Evolutionary conservation across 2,113 vertebrate species (phyloP), one percentile per base, ranked within the genome.

Genomic region (Stigmatopora nigra): DNA sequence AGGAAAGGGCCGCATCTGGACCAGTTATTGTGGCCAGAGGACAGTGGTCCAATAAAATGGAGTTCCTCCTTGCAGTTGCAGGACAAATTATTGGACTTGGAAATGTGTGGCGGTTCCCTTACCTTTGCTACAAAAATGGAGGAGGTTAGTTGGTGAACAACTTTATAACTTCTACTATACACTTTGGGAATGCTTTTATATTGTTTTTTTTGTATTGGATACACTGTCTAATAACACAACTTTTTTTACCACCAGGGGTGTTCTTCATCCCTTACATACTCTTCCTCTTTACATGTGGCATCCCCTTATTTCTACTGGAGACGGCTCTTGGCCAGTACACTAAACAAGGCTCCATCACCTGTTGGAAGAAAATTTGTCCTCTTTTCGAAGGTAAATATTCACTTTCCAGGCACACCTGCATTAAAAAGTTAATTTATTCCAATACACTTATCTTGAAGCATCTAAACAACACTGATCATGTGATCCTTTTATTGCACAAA

Each of bases 101-200:
- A 77, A 92, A 92, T 62, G 89, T 92, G 60, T 92, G 91, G 91
- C 78, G 91, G 71, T 92, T 92, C 65, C 91, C 91, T 59, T 92
- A 92, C 68, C 73, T 92, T 67, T 92, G 90, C 81, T 92, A 91
- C 85, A 92, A 91, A 78, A 92, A 92, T 63, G 91, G 91, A 78
- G 91, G 91, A 68, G 91, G 91, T 91, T 68, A 85, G 88, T 75
- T 56, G 63, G 0, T 56, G 38, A 41, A 59, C 15, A 58, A 58
- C 7, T 36, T 10, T 13, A 56, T 15, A 22, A 16, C n/a, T 16
- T n/a, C 22, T 31, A 31, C 25, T 31, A 31, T 31, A 31, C 25
- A 31, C 25, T 31, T 31, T 31, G n/a, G n/a, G n/a, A n/a, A n/a
- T n/a, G n/a, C n/a, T 59, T 41, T 59, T 31, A 31, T 31, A 31